These are phyloP conservation scores for Crocallis elinguaria DNA, from an alignment of 2,888 invertebrate genomes.

Conservation along the genomic window DNA sequence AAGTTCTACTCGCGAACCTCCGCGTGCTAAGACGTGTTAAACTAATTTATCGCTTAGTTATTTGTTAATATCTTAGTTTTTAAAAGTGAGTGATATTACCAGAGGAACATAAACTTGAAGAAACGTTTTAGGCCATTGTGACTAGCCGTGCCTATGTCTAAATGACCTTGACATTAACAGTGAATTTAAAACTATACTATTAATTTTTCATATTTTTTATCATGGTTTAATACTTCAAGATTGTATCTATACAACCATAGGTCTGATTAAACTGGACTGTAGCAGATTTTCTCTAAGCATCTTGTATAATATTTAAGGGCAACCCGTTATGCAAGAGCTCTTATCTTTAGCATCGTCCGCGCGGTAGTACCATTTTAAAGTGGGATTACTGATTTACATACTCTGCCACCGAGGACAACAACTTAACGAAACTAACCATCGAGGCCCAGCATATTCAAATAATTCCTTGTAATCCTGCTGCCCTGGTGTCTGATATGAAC, in stretches of 20 bases:
- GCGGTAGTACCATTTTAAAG: background rate
- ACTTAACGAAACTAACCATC: background rate
- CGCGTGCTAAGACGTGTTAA: constrained; percentile 16
- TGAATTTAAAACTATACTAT: background rate
- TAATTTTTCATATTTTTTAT: too few relatives aligned
- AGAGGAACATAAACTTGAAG: constrained; percentile 8
- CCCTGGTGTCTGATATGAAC: constrained; percentile 30
- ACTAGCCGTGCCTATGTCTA: background rate
- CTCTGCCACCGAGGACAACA: background rate
- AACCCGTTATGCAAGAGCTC: background rate
- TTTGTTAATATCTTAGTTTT: background rate
- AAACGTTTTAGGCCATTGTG: background rate
- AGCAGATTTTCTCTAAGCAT: too few relatives aligned
- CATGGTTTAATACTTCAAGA: too few relatives aligned
- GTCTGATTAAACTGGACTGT: too few relatives aligned
- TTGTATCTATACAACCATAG: too few relatives aligned
- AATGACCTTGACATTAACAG: constrained; percentile 4
- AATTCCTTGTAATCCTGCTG: constrained; percentile 25
- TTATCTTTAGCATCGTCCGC: background rate
- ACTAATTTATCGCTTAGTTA: background rate
- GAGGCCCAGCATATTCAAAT: background rate
- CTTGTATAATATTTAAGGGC: too few relatives aligned
- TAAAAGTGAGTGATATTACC: constrained; percentile 10
- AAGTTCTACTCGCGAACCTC: background rate
- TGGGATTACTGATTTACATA: background rate